Evolutionary conservation across 37 sponge, comb jelly and placozoan species (phyloP).

Genomic region (Agelas oroides): DNA sequence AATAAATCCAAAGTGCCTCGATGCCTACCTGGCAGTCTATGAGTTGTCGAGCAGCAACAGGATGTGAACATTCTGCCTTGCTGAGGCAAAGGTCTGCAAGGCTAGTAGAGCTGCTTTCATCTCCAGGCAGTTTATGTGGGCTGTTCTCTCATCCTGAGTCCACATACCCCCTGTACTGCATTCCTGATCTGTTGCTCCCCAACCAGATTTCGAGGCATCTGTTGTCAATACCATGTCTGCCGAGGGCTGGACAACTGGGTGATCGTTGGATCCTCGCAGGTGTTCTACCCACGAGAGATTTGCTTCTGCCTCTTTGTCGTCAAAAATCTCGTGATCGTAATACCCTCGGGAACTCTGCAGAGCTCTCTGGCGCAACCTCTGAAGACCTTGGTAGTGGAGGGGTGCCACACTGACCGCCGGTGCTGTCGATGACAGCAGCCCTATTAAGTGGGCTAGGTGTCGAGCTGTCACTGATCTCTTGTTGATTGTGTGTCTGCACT

Average conservation of each 20-base stretch:
- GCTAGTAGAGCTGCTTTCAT: not conserved
- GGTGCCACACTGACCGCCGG: conserved; percentile 7
- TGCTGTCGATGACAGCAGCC: conserved; percentile 12
- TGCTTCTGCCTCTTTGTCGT: not conserved
- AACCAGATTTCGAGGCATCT: conserved; percentile 32
- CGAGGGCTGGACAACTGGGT: not conserved
- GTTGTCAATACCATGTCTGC: conserved; percentile 22
- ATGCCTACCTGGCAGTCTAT: not conserved
- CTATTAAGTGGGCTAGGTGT: conserved; percentile 1
- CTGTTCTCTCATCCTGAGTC: conserved; percentile 18
- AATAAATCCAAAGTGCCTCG: not conserved
- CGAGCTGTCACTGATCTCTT: not conserved
- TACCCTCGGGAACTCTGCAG: not conserved
- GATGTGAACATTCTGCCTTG: not conserved
- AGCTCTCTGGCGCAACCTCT: not conserved
- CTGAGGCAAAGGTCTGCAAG: not conserved
- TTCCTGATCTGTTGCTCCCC: conserved; percentile 13
- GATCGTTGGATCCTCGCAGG: not conserved
- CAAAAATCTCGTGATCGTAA: not conserved
- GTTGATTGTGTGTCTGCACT: not conserved
- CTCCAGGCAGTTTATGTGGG: conserved; percentile 2
- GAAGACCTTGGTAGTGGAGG: conserved; percentile 8
- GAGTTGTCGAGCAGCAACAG: conserved; percentile 18
- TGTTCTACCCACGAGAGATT: not conserved
- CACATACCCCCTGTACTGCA: conserved; percentile 16